Evolutionary conservation across 1,140 invertebrate genomes (phyloP), one percentile per base, ranked within the genome.

Genomic region (Frieseomelitta varia): DNA sequence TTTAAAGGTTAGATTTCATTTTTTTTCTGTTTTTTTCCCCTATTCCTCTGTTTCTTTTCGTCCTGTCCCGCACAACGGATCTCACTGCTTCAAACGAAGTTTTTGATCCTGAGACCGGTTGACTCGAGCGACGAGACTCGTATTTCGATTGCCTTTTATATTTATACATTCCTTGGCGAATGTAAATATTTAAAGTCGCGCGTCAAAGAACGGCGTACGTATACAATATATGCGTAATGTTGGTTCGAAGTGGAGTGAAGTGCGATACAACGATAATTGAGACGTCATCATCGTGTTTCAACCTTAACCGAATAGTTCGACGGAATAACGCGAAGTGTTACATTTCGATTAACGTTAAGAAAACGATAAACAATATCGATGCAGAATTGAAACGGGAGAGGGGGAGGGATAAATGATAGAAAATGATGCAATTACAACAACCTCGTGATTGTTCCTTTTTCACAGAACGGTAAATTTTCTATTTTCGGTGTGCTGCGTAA

Each of bases 191-290:
- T 58, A 51, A 71, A 69, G 69, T 78, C 55, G 63, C 55, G 53
- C 34, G 63, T 69, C 55, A 71, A 69, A 53, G 55, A 51, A 53
- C 17, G 53, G 19, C 74, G 10, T 24, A 19, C 14, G 10, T 19
- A 24, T 15, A 27, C 56, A 11, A 58, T 3, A 21, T 12, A 58
- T 58, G 11, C 17, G 17, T 47, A 56, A 53, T 27, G 47, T 51
- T 15, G n/a, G 14, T 83, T 77, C 47, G 51, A 83, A 77, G 68
- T 21, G 34, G 61, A 81, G 24, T 14, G 24, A 27, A 68, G 53
- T 53, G 53, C 56, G 69, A 83, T 47, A 39, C 56, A 87, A 67
- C 68, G 58, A 74, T 88, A 76, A 88, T 81, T 85, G 86, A 78
- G 68, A 73, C 58, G 82, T 87, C 34, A 69, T 68, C 27, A 47